Percentiles rank a stretch among this genome's conserved stretches.
These are phyloP conservation scores for Ciconia maguari DNA, from an alignment of 2,113 vertebrate genomes.

Conservation along the genomic window DNA sequence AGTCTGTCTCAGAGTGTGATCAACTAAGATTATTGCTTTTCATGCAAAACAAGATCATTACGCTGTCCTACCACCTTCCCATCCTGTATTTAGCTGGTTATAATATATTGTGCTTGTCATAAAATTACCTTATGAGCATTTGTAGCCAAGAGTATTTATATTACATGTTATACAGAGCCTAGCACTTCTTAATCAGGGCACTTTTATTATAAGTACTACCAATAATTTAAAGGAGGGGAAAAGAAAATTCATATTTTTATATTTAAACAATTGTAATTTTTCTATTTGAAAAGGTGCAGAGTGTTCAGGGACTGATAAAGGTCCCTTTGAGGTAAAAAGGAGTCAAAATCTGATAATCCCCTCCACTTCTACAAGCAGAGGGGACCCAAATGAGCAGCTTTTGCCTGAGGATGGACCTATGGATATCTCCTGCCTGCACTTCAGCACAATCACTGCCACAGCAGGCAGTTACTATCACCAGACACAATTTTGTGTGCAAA, in stretches of 20 bases:
- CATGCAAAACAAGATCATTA: constrained; percentile 40
- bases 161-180: not conserved
- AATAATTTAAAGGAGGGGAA: not conserved
- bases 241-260: not conserved
- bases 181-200: not conserved
- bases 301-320: not conserved
- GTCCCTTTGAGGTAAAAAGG: not conserved
- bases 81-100: not conserved
- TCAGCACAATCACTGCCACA: not conserved
- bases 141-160: not conserved
- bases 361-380: not conserved
- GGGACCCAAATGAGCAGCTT: not conserved
- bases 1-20: not conserved
- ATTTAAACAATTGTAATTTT: not conserved
- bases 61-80: not conserved
- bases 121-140: not conserved
- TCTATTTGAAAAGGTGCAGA: not conserved
- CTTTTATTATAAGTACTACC: not conserved
- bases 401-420: not conserved
- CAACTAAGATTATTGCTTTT: constrained; percentile 24
- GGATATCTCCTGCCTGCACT: not conserved
- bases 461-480: not conserved
- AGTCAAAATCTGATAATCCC: not conserved
- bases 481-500: not conserved
- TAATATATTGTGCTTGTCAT: not conserved